These are phyloP conservation scores for Isichthys henryi DNA, from an alignment of 2,113 vertebrate species.

Conservation along the genomic window DNA sequence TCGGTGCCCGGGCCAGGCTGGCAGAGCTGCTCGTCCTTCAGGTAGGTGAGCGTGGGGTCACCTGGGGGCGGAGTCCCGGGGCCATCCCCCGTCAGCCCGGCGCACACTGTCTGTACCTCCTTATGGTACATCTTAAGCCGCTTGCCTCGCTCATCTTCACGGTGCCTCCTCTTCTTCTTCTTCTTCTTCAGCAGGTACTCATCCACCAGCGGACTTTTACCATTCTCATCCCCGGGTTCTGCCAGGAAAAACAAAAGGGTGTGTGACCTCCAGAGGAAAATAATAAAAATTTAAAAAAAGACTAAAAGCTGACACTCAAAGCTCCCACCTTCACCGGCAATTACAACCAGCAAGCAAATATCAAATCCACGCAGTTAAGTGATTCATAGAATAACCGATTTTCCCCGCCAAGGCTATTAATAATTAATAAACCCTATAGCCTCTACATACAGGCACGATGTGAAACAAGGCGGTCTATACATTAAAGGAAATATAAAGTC, in stretches of 20 bases:
- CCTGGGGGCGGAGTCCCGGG: conserved; percentile 41
- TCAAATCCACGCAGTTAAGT: neutral
- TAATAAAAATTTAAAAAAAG: too few relatives aligned
- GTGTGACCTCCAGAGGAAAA: neutral
- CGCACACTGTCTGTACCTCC: conserved; percentile 84
- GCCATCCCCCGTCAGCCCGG: conserved; percentile 58
- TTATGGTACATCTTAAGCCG: conserved; percentile 80
- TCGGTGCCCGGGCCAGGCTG: conserved; percentile 62
- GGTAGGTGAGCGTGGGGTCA: conserved; percentile 53
- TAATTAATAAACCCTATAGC: neutral
- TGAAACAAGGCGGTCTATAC: neutral
- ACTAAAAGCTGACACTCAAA: neutral
- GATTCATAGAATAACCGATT: neutral
- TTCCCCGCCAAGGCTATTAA: neutral
- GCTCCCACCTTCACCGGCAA: neutral
- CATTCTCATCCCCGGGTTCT: conserved; percentile 83
- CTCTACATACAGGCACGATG: neutral
- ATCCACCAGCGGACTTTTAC: conserved; percentile 72
- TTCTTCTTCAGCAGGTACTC: conserved; percentile 87
- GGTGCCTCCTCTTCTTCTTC: conserved; percentile 92
- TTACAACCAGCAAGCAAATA: neutral
- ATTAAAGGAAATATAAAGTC: neutral
- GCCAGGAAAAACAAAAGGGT: neutral
- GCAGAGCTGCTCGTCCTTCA: conserved; percentile 69
- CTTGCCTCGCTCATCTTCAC: conserved; percentile 74